phyloP scores from a whole-genome alignment of 2,797 vertebrate species.

The Halcyon smyrnensis region DNA sequence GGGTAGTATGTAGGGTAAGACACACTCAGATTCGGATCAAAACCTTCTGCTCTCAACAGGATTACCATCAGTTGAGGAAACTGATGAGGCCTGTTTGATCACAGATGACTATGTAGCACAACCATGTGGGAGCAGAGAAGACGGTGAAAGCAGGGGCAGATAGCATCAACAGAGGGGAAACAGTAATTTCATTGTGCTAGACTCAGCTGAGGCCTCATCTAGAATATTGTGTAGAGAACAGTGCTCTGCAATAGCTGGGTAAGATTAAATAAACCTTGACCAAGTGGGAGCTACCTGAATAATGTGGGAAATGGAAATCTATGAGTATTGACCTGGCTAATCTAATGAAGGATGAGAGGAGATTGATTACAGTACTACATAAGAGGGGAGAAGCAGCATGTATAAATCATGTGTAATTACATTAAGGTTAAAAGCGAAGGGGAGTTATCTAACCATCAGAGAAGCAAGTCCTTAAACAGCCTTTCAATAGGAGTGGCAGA shows the following conservation, averaged over 20 bases:
- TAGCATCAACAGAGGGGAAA: not conserved
- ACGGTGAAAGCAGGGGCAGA: not conserved
- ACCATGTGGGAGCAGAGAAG: not conserved
- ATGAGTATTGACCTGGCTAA: constrained; percentile 44
- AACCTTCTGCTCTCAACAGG: not conserved
- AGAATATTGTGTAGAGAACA: not conserved
- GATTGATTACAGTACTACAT: constrained; percentile 2
- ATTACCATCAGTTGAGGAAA: not conserved
- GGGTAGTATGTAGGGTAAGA: not conserved
- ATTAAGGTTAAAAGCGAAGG: constrained; percentile 14
- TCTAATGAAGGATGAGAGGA: constrained; percentile 52
- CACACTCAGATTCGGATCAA: not conserved
- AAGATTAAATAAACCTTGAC: constrained; percentile 23
- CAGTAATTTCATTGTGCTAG: not conserved
- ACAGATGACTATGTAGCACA: not conserved
- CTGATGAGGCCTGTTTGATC: not conserved
- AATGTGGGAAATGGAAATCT: constrained; percentile 28
- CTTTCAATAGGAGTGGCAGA: not conserved
- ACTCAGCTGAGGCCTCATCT: not conserved
- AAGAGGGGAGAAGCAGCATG: not conserved
- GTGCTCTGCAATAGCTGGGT: not conserved
- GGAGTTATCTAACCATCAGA: not conserved
- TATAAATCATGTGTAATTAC: not conserved
- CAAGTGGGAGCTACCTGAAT: not conserved
- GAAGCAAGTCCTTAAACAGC: not conserved